phyloP scores from a whole-genome alignment of 2,888 invertebrate genomes.

The Polyommatus icarus region DNA sequence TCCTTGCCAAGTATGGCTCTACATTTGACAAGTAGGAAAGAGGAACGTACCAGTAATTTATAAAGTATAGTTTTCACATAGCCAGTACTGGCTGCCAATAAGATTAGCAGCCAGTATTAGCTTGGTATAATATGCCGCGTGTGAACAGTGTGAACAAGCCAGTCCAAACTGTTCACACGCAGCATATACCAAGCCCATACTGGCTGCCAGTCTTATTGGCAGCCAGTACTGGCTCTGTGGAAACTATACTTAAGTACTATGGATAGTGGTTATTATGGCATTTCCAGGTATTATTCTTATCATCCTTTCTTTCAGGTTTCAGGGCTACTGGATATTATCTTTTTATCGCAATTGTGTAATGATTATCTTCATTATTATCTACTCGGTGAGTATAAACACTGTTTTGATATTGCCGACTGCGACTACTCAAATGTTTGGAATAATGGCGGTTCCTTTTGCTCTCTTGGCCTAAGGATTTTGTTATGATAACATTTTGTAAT shows the following conservation, averaged over 20 bases:
- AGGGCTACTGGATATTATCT: conserved; percentile 25
- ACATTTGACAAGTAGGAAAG: not conserved
- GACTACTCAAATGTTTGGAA: conserved; percentile 7
- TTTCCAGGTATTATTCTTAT: not conserved
- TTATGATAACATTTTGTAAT: conserved; percentile 19
- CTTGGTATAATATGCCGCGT: too few species aligned
- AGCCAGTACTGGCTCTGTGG: too few species aligned
- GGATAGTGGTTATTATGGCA: not conserved
- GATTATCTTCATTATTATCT: conserved; percentile 17
- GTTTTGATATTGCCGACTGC: conserved; percentile 19
- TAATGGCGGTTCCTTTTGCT: not conserved
- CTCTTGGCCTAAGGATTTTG: not conserved
- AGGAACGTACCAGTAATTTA: not conserved
- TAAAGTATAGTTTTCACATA: too few species aligned
- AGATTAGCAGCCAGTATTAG: too few species aligned
- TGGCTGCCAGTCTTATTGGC: too few species aligned
- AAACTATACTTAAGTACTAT: too few species aligned
- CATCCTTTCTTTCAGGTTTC: conserved; percentile 20
- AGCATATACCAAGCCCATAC: too few species aligned
- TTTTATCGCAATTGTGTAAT: conserved; percentile 29
- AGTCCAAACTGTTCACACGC: too few species aligned
- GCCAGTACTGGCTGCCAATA: too few species aligned
- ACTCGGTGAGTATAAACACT: conserved; percentile 7
- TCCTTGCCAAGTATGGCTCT: not conserved
- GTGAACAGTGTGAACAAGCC: too few species aligned